Evolutionary conservation across 2,888 invertebrate genomes (phyloP).

Genomic region (Drosophila mimetica): DNA sequence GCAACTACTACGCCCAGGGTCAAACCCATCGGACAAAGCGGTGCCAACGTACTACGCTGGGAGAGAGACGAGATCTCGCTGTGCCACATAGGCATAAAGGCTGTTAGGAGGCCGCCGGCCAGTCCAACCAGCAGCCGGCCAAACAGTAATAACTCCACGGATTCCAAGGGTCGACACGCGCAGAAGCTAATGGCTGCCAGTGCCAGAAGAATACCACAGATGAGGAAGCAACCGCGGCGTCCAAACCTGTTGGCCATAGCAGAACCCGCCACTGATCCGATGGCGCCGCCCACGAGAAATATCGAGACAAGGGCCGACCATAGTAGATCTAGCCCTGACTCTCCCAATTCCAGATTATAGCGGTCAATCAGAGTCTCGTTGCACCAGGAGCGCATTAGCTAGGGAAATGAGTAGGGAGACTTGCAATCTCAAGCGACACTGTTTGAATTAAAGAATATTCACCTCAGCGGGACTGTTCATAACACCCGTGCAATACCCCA

Average conservation of each 20-base stretch:
- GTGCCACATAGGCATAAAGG: conserved; percentile 95
- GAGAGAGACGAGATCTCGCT: conserved; percentile 92
- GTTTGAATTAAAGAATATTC: conserved; percentile 68
- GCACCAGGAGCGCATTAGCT: conserved; percentile 89
- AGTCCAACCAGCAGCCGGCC: conserved; percentile 92
- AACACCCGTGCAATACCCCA: conserved; percentile 93
- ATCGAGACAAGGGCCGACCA: conserved; percentile 94
- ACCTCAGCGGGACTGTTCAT: conserved; percentile 92
- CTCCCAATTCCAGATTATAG: conserved; percentile 86
- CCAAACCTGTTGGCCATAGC: conserved; percentile 90
- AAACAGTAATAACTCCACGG: conserved; percentile 91
- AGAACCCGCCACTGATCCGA: conserved; percentile 93
- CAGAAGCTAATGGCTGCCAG: conserved; percentile 89
- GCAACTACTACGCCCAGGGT: conserved; percentile 83
- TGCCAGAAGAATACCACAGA: conserved; percentile 88
- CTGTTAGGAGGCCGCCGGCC: conserved; percentile 92
- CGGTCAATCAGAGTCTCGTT: conserved; percentile 88
- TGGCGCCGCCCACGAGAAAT: conserved; percentile 94
- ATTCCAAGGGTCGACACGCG: conserved; percentile 87
- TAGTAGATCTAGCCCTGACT: conserved; percentile 86
- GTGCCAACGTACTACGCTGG: conserved; percentile 93
- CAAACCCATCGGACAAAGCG: conserved; percentile 86
- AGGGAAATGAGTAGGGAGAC: not conserved
- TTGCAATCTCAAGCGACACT: not conserved
- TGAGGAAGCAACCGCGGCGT: conserved; percentile 87